Evolutionary conservation across 2,888 invertebrate species (phyloP).

Genomic region (Schrankia costaestrigalis): DNA sequence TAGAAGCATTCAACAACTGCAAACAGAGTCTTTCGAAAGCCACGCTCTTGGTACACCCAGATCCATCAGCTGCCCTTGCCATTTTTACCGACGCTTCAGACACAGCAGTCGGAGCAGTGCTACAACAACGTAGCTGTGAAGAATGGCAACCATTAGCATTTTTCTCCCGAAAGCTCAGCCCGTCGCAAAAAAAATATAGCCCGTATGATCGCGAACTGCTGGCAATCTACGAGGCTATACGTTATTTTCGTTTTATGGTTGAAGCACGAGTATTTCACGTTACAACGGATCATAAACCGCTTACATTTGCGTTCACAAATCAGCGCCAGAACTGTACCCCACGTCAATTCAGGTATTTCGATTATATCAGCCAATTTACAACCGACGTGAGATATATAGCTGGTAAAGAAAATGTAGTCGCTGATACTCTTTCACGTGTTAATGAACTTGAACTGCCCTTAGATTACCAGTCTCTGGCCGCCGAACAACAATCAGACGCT

Average conservation of each 20-base stretch:
- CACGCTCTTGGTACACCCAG: background rate
- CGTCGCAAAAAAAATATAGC: slow-evolving; percentile 39
- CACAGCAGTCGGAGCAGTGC: background rate
- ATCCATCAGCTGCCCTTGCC: background rate
- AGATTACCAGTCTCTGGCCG: background rate
- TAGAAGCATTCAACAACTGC: background rate
- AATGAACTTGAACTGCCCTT: background rate
- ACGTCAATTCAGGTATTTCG: background rate
- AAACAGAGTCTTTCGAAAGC: slow-evolving; percentile 1
- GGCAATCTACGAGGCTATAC: slow-evolving; percentile 45
- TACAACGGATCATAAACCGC: background rate
- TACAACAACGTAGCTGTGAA: background rate
- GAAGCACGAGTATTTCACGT: background rate
- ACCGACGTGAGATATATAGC: background rate
- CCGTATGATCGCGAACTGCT: slow-evolving; percentile 51
- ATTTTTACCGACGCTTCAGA: background rate
- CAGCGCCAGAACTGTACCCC: background rate
- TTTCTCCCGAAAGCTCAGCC: slow-evolving; percentile 29
- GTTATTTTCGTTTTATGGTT: slow-evolving; percentile 32
- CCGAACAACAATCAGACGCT: background rate
- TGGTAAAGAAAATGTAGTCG: background rate
- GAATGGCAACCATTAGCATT: slow-evolving; percentile 1
- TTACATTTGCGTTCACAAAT: background rate
- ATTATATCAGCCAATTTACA: background rate
- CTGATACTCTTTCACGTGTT: background rate